phyloP scores from a whole-genome alignment of 2,888 invertebrate species.

The Troides oblongomaculatus region DNA sequence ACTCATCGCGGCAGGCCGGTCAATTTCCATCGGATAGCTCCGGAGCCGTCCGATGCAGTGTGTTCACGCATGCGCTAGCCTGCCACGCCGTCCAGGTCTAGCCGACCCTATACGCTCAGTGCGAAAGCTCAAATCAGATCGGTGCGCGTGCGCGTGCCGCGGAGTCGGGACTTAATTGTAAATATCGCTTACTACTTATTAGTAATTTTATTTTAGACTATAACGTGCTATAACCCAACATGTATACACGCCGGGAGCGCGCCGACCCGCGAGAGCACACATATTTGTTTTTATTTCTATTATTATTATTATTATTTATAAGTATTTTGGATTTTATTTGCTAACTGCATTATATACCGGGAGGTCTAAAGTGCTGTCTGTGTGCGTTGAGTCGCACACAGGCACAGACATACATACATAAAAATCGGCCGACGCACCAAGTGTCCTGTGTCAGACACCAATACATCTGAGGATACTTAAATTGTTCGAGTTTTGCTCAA shows the following conservation, averaged over 20 bases:
- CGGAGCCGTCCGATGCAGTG: no score
- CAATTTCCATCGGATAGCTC: no score
- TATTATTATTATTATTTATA: conserved; percentile 52
- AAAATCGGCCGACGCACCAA: neutral
- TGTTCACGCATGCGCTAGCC: neutral
- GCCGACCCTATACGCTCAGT: conserved; percentile 25
- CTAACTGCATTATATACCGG: conserved; percentile 38
- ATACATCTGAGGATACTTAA: conserved; percentile 46
- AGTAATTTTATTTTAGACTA: conserved; percentile 75
- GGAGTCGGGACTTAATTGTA: conserved; percentile 58
- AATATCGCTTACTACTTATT: conserved; percentile 76
- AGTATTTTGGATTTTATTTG: conserved; percentile 61
- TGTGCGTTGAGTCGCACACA: conserved; percentile 40
- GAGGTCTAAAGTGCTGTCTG: conserved; percentile 44
- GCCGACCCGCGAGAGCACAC: conserved; percentile 37
- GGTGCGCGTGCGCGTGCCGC: conserved; percentile 44
- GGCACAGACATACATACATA: no score
- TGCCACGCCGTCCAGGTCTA: conserved; percentile 19
- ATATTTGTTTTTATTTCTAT: conserved; percentile 53
- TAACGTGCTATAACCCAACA: conserved; percentile 72
- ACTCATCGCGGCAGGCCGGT: no score
- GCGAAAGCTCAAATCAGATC: conserved; percentile 35
- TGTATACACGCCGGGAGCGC: conserved; percentile 43
- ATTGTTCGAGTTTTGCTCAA: conserved; percentile 52
- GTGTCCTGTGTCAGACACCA: conserved; percentile 40